Evolutionary conservation across 2,113 vertebrate genomes (phyloP).

Genomic region (Ceyx melanurus): DNA sequence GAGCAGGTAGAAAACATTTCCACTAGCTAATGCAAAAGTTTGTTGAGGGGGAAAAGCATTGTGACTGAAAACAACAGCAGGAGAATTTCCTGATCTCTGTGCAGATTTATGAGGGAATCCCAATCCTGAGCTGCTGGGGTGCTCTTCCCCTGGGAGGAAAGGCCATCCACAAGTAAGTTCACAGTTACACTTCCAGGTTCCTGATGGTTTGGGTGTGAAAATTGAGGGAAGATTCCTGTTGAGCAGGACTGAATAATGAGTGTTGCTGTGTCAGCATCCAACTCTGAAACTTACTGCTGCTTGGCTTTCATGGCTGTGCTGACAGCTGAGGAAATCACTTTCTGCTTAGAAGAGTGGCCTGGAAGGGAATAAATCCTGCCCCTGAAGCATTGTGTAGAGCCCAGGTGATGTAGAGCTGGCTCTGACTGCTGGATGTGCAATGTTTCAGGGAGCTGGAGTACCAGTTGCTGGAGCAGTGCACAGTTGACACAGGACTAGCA

Average conservation of each 20-base stretch:
- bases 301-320: not conserved
- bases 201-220: not conserved
- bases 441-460: slow-evolving; percentile 86
- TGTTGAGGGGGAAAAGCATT: not conserved
- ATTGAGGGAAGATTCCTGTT: not conserved
- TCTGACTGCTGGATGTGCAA: not conserved
- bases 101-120: slow-evolving; percentile 95
- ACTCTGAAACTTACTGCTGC: not conserved
- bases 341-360: not conserved
- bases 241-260: not conserved
- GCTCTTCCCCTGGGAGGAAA: slow-evolving; percentile 94
- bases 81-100: slow-evolving; percentile 35
- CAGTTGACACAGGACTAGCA: slow-evolving; percentile 86
- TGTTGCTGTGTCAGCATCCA: not conserved
- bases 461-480: slow-evolving; percentile 90
- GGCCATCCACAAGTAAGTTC: slow-evolving; percentile 92
- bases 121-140: slow-evolving; percentile 93
- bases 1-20: not conserved
- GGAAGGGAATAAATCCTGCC: not conserved
- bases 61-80: not conserved
- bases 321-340: not conserved
- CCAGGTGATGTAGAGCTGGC: not conserved
- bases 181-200: not conserved
- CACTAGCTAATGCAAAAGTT: not conserved
- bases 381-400: not conserved